Evolutionary conservation across 2,888 invertebrate genomes (phyloP).

Genomic region (Galerucella nymphaeae): DNA sequence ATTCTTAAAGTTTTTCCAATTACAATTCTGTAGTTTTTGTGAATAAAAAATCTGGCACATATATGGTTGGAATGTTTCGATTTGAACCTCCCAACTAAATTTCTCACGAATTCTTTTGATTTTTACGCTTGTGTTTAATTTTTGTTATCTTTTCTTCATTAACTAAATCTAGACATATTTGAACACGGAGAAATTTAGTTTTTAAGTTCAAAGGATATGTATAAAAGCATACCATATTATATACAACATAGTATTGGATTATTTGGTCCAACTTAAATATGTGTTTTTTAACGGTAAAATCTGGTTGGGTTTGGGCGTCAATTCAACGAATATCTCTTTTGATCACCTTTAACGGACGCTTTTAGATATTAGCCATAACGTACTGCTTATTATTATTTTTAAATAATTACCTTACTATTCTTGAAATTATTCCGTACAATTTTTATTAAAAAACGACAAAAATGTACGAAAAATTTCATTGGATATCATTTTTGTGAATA

Average conservation of each 20-base stretch:
- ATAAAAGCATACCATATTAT: constrained; percentile 62
- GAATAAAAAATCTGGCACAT: constrained; percentile 74
- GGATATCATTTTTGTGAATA: too few species aligned
- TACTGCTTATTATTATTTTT: too few species aligned
- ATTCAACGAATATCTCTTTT: constrained; percentile 19
- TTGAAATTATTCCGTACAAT: too few species aligned
- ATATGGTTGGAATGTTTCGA: constrained; percentile 73
- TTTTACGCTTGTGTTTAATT: constrained; percentile 29
- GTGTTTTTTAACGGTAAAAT: constrained; percentile 60
- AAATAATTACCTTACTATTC: too few species aligned
- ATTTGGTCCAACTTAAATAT: constrained; percentile 64
- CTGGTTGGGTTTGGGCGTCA: constrained; percentile 60
- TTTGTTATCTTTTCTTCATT: constrained; percentile 13
- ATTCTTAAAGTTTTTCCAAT: constrained; percentile 54
- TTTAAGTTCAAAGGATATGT: constrained; percentile 60
- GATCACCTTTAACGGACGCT: neutral
- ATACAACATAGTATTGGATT: constrained; percentile 58
- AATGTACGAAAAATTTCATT: too few species aligned
- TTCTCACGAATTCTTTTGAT: constrained; percentile 49
- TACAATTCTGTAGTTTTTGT: constrained; percentile 60
- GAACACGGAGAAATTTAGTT: constrained; percentile 47
- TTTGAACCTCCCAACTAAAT: constrained; percentile 49
- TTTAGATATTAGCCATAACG: neutral
- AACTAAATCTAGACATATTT: constrained; percentile 47
- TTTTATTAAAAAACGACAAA: too few species aligned